Base-by-base conservation (phyloP, 2,113 vertebrate genomes). In the Melanerpes formicivorus region DNA sequence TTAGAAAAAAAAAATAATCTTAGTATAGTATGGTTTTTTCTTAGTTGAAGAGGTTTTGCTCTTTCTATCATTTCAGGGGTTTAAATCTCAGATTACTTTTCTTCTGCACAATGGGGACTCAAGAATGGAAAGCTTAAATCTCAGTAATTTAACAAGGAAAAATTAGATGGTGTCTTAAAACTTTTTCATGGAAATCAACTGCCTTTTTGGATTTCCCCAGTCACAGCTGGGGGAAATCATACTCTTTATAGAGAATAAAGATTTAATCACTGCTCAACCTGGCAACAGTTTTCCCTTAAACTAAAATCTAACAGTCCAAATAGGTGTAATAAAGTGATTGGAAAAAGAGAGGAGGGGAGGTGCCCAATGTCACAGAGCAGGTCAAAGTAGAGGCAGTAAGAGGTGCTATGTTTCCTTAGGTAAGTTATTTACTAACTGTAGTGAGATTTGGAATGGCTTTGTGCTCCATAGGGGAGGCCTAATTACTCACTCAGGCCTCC, bases 401-500 rank as follows among this genome's bases (percentile, higher is more conserved):
- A 87, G 63, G n/a, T 42, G 29, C 40, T 70, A 1, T 16, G 32
- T 60, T n/a, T 82, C 63, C 32, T 88, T 56, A 48, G 59, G 14
- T 50, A 25, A 85, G 37, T 85, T 52, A 73, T 55, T 88, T 32
- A 59, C 85, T 67, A 82, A 93, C 52, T 77, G 40, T 25, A 50
- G 18, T 14, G 29, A 92, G 79, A 37, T 62, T 79, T 93, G 76
- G 80, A 71, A 69, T 32, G 87, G 71, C 87, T 94, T 65, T 80
- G 29, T 56, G 60, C 84, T 87, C 91, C 26, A 8, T 29, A 1
- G 52, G 48, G 85, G 52, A 75, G 69, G 52, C 62, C 70, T 80
- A 90, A 94, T 94, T 93, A 75, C 80, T 95, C 77, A 87, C 90
- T 63, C 34, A 71, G 71, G 81, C 88, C 91, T 91, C 75, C 54